phyloP scores from a whole-genome alignment of 2,797 vertebrate species.

The Eurystomus glaucurus region DNA sequence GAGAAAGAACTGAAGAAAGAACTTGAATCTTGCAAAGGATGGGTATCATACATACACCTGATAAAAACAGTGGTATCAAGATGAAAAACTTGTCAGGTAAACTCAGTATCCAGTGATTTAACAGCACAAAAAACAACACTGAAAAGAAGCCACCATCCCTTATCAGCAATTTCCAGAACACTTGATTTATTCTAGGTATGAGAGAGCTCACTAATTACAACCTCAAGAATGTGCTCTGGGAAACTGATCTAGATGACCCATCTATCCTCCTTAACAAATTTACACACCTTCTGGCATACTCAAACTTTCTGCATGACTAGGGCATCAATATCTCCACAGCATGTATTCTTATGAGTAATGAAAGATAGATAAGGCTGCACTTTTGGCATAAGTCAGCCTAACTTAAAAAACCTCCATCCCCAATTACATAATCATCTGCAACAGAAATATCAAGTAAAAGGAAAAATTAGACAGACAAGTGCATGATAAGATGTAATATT shows the following conservation, averaged over 20 bases:
- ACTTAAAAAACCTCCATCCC: background rate
- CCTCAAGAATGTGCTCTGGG: background rate
- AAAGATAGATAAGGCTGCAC: background rate
- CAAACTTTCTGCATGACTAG: background rate
- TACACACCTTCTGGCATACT: background rate
- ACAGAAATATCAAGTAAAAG: background rate
- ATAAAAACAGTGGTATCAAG: background rate
- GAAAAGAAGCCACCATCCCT: background rate
- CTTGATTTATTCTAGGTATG: constrained; percentile 9
- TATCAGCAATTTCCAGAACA: background rate
- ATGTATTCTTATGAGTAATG: background rate
- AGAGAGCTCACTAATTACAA: constrained; percentile 21
- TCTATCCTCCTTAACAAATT: background rate
- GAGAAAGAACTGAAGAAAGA: background rate
- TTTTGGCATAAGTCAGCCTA: background rate
- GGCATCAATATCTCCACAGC: background rate
- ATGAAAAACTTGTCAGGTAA: background rate
- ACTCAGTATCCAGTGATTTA: background rate
- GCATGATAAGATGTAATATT: background rate
- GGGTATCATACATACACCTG: background rate
- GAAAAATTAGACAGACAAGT: background rate
- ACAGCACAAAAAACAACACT: background rate
- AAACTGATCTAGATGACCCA: background rate
- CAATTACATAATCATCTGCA: background rate
- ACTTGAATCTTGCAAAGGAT: background rate